Evolutionary conservation across 2,113 vertebrate species (phyloP).

Genomic region (Glareola pratincola): DNA sequence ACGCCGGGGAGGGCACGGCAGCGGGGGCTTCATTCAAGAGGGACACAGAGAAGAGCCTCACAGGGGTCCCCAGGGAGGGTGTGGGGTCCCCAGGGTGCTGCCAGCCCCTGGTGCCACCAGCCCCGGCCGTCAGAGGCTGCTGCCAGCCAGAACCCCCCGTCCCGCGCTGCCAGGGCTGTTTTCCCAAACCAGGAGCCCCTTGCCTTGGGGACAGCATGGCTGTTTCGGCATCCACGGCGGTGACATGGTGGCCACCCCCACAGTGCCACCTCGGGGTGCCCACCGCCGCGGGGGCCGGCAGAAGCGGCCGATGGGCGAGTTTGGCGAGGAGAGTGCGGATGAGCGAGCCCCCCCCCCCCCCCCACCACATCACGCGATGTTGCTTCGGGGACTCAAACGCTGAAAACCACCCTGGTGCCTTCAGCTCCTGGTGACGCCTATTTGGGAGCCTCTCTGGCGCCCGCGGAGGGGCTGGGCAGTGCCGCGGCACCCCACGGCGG

Average conservation of each 20-base stretch:
- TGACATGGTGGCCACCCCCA: rapidly evolving
- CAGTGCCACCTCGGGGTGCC: not conserved
- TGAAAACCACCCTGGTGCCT: not conserved
- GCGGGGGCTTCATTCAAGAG: rapidly evolving
- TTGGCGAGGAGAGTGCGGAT: rapidly evolving
- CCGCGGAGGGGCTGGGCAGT: rapidly evolving
- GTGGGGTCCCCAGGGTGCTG: not conserved
- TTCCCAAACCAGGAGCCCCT: not conserved
- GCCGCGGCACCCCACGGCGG: rapidly evolving
- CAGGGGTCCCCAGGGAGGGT: not conserved
- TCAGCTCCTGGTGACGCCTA: not conserved
- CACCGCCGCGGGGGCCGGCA: rapidly evolving
- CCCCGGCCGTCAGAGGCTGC: too few species aligned
- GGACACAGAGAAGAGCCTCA: not conserved
- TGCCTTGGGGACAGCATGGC: rapidly evolving
- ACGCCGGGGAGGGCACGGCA: rapidly evolving
- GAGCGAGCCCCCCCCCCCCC: rapidly evolving
- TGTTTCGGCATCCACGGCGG: not conserved
- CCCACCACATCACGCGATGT: rapidly evolving
- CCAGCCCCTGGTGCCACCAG: not conserved
- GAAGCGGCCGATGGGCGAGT: rapidly evolving
- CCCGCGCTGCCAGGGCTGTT: not conserved
- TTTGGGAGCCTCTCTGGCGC: not conserved
- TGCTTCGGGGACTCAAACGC: not conserved
- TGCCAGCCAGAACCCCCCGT: not conserved